These are phyloP conservation scores for Eristalis tenax DNA, from an alignment of 2,888 invertebrate species.

Conservation along the genomic window DNA sequence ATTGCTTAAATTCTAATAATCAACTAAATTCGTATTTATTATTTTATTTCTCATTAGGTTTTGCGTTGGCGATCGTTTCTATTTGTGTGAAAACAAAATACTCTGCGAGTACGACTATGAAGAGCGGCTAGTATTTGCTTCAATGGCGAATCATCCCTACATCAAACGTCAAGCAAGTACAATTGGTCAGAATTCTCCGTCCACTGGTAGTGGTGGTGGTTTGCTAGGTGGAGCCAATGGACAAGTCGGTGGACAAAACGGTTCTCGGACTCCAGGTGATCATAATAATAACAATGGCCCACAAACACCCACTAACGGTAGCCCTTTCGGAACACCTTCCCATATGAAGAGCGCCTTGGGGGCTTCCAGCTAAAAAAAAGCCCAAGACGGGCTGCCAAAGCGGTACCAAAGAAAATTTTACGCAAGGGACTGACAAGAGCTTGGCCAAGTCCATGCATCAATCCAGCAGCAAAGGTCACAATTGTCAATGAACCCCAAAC, in stretches of 20 bases:
- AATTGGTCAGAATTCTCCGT: conserved; percentile 79
- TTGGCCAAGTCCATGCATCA: conserved; percentile 27
- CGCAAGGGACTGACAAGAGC: conserved; percentile 69
- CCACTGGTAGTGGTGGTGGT: conserved; percentile 75
- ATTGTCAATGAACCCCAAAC: conserved; percentile 34
- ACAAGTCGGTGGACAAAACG: conserved; percentile 74
- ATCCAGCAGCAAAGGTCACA: conserved; percentile 29
- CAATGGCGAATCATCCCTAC: conserved; percentile 94
- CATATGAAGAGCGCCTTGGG: conserved; percentile 81
- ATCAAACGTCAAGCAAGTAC: conserved; percentile 80
- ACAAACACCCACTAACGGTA: conserved; percentile 78
- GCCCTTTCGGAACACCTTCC: conserved; percentile 78
- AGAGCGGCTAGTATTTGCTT: conserved; percentile 96
- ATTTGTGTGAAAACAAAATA: conserved; percentile 98
- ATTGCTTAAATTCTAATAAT: background rate
- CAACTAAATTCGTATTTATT: background rate
- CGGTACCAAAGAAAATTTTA: conserved; percentile 81
- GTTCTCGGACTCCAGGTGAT: conserved; percentile 80
- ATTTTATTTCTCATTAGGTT: conserved; percentile 85
- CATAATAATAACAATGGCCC: conserved; percentile 79
- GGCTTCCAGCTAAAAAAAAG: conserved; percentile 81
- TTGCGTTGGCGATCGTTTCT: conserved; percentile 98
- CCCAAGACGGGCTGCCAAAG: conserved; percentile 77
- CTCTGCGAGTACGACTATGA: conserved; percentile 99
- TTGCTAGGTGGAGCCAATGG: conserved; percentile 74